Percentiles rank a stretch among this genome's conserved stretches.
Conservation (phyloP, 2,797 vertebrate species). For the Craterocephalus amniculus region DNA sequence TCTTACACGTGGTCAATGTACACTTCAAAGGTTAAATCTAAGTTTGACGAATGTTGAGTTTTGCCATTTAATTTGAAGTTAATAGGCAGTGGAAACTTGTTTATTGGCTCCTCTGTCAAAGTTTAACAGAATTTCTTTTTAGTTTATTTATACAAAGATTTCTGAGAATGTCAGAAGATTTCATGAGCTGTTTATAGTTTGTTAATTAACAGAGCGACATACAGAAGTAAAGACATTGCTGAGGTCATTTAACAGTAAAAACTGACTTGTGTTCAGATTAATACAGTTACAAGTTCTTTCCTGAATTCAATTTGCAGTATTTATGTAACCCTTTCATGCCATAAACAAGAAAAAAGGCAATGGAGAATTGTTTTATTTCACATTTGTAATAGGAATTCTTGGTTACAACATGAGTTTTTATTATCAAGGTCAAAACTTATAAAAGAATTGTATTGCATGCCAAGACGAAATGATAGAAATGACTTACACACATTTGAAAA, state of each 20-base stretch:
- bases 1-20: constrained; percentile 27
- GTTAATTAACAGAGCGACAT: constrained; percentile 45
- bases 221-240: constrained; percentile 9
- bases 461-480: not conserved
- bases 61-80: constrained; percentile 1
- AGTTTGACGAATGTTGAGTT: constrained; percentile 4
- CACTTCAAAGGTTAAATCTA: not conserved
- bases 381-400: not conserved
- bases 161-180: constrained; percentile 6
- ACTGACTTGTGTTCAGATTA: constrained; percentile 8
- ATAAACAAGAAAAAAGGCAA: not conserved
- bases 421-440: not conserved
- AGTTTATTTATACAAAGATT: not conserved
- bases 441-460: not conserved
- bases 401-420: not conserved
- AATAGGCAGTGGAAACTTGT: not conserved
- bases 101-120: not conserved
- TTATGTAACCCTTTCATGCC: not conserved
- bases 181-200: constrained; percentile 18
- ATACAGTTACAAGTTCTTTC: constrained; percentile 9
- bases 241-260: not conserved
- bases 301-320: constrained; percentile 7
- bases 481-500: not conserved
- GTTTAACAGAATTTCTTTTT: constrained; percentile 2
- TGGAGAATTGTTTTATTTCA: not conserved